These are phyloP conservation scores for Valencia hispanica DNA, from an alignment of 2,797 vertebrate genomes.

Conservation along the genomic window DNA sequence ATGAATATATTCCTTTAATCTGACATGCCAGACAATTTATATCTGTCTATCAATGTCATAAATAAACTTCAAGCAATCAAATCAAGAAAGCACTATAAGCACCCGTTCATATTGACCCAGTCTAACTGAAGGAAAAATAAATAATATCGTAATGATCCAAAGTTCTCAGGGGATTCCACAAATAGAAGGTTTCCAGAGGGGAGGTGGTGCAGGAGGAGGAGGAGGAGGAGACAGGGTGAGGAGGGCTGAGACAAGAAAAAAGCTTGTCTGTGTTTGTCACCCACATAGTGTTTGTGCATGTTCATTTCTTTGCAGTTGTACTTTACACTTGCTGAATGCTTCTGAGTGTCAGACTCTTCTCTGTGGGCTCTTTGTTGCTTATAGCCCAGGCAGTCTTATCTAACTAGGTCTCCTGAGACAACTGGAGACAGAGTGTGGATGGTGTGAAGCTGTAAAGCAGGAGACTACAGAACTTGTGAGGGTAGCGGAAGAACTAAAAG, in stretches of 20 bases:
- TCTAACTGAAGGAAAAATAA: slow-evolving; percentile 48
- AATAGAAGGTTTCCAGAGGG: slow-evolving; percentile 60
- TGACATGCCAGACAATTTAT: neutral
- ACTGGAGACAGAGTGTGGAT: slow-evolving; percentile 30
- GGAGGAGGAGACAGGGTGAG: slow-evolving; percentile 41
- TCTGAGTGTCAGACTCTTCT: slow-evolving; percentile 50
- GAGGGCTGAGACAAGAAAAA: slow-evolving; percentile 48
- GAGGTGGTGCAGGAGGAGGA: slow-evolving; percentile 38
- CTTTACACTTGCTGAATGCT: slow-evolving; percentile 62
- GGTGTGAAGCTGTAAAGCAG: slow-evolving; percentile 17
- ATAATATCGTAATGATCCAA: slow-evolving; percentile 45
- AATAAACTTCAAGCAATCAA: neutral
- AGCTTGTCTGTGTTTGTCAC: slow-evolving; percentile 61
- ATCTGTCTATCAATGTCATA: slow-evolving; percentile 8
- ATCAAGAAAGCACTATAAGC: neutral
- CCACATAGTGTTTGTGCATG: slow-evolving; percentile 36
- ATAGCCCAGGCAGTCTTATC: slow-evolving; percentile 70
- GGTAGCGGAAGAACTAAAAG: slow-evolving; percentile 44
- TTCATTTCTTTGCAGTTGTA: slow-evolving; percentile 32
- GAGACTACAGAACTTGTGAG: slow-evolving; percentile 38
- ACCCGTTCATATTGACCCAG: slow-evolving; percentile 34
- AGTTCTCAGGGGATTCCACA: slow-evolving; percentile 52
- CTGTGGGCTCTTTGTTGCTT: slow-evolving; percentile 62
- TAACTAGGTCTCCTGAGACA: slow-evolving; percentile 65
- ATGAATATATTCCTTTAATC: neutral